phyloP scores from a whole-genome alignment of 2,797 vertebrate species.

The Hippocampus kuda region DNA sequence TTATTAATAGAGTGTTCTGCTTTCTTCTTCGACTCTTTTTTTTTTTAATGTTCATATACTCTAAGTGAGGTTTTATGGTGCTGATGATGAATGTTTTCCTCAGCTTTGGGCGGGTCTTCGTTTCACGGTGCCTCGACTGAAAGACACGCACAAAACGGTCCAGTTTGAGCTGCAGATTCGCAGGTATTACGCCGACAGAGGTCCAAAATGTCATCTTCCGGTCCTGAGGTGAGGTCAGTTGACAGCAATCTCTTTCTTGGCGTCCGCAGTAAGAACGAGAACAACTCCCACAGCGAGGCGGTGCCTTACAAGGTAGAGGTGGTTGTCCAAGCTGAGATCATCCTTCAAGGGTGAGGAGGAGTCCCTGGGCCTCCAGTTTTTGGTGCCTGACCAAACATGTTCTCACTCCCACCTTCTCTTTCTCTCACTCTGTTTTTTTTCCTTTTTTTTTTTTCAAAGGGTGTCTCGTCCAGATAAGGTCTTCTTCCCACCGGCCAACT shows the following conservation, averaged over 20 bases:
- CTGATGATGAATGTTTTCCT: constrained; percentile 13
- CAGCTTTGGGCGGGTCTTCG: constrained; percentile 85
- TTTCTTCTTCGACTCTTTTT: not conserved
- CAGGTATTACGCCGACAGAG: constrained; percentile 61
- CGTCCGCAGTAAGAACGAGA: constrained; percentile 83
- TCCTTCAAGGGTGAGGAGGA: constrained; percentile 77
- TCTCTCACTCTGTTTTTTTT: not conserved
- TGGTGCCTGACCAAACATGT: constrained; percentile 11
- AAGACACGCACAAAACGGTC: constrained; percentile 73
- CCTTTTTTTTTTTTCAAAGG: constrained; percentile 43
- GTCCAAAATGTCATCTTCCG: not conserved
- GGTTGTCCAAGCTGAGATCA: constrained; percentile 73
- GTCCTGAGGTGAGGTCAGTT: constrained; percentile 8
- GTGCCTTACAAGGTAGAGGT: constrained; percentile 73
- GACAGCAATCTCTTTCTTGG: constrained; percentile 16
- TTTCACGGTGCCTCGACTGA: constrained; percentile 79
- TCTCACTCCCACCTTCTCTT: constrained; percentile 23
- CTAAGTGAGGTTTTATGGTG: constrained; percentile 1
- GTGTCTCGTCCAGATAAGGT: constrained; percentile 84
- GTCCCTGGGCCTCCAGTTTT: constrained; percentile 12
- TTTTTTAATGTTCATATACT: constrained; percentile 4
- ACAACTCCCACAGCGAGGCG: constrained; percentile 85
- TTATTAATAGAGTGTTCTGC: too few species aligned
- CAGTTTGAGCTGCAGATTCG: constrained; percentile 89
- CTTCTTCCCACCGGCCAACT: constrained; percentile 72